Percentiles rank a stretch among this genome's conserved stretches.
Conservation (phyloP, 2,797 vertebrate genomes). For the Tragelaphus eurycerus region DNA sequence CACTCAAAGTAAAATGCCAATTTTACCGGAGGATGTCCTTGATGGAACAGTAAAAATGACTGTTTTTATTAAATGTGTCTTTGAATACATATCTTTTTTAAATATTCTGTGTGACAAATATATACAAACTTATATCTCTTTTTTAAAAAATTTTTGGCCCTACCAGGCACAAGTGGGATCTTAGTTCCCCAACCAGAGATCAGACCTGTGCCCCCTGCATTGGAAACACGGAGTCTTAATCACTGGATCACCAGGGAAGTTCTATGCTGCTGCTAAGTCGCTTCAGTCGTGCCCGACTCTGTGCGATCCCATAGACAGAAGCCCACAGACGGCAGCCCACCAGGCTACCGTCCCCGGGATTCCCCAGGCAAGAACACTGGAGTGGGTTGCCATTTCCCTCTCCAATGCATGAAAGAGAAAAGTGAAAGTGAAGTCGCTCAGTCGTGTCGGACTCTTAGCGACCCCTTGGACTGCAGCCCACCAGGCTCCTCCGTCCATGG, state of each 20-base stretch:
- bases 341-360: no score
- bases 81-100: fast-evolving
- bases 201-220: neutral
- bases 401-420: no score
- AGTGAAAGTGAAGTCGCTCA: no score
- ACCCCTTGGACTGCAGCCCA: no score
- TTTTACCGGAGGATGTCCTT: neutral
- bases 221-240: neutral
- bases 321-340: no score
- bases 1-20: neutral
- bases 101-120: neutral
- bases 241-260: neutral
- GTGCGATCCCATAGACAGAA: no score
- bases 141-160: neutral
- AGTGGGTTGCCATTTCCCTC: no score
- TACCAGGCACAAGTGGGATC: neutral
- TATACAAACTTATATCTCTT: neutral
- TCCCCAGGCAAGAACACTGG: no score
- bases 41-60: neutral
- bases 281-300: no score
- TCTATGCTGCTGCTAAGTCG: neutral
- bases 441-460: no score
- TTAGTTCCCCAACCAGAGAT: neutral
- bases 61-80: neutral
- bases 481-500: no score